These are phyloP conservation scores for Phorcus lineatus DNA, from an alignment of 2,888 invertebrate species.

Conservation along the genomic window DNA sequence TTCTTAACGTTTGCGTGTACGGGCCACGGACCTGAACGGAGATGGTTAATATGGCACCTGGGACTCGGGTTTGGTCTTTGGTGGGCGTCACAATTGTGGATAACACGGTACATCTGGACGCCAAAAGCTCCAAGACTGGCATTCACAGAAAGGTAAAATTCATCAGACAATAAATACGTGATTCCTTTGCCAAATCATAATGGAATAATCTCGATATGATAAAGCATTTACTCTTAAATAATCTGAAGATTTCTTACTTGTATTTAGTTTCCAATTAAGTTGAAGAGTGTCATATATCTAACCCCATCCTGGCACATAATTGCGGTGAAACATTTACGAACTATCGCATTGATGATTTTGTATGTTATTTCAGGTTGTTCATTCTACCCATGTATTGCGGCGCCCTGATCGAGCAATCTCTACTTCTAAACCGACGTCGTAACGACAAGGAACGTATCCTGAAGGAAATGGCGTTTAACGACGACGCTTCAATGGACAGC, in stretches of 20 bases:
- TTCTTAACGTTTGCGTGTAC: constrained; percentile 56
- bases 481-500: constrained; percentile 54
- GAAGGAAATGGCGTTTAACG: constrained; percentile 47
- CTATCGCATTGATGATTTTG: not conserved
- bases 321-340: too few relatives aligned
- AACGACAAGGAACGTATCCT: constrained; percentile 83
- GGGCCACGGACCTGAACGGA: constrained; percentile 47
- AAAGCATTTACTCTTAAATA: too few relatives aligned
- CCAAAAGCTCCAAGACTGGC: constrained; percentile 68
- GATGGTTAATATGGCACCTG: constrained; percentile 53
- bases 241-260: too few relatives aligned
- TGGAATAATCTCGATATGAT: too few relatives aligned
- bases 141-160: constrained; percentile 63
- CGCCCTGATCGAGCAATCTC: constrained; percentile 93
- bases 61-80: constrained; percentile 59
- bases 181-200: too few relatives aligned
- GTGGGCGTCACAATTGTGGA: constrained; percentile 69
- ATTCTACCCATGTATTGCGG: constrained; percentile 95
- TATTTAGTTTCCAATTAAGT: too few relatives aligned
- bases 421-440: constrained; percentile 91
- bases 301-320: not conserved
- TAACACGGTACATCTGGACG: constrained; percentile 70
- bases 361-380: constrained; percentile 79
- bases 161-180: too few relatives aligned
- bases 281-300: not conserved